Evolutionary conservation across 2,888 invertebrate genomes (phyloP).

Genomic region (Pollenia angustigena): DNA sequence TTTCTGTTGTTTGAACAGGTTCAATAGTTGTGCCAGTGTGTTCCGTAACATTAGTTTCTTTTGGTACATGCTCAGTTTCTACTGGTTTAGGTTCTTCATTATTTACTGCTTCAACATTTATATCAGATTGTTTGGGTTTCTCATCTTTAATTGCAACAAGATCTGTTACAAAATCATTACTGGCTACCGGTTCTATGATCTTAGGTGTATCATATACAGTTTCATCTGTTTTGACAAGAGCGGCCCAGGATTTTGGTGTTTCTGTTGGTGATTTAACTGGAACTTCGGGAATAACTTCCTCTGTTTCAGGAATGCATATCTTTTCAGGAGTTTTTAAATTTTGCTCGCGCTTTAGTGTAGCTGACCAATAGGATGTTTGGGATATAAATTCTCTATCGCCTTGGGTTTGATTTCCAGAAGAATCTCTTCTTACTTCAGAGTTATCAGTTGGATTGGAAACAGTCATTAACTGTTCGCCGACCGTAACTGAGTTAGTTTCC

Average conservation of each 20-base stretch:
- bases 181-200: not conserved
- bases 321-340: slow-evolving; percentile 47
- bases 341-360: slow-evolving; percentile 77
- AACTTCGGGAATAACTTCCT: slow-evolving; percentile 30
- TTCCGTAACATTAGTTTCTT: no score
- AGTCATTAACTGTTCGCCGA: not conserved
- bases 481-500: not conserved
- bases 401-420: not conserved
- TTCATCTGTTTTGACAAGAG: slow-evolving; percentile 56
- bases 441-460: not conserved
- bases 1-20: no score
- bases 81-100: not conserved
- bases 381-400: slow-evolving; percentile 74
- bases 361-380: slow-evolving; percentile 81
- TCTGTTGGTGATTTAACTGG: slow-evolving; percentile 59
- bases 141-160: not conserved
- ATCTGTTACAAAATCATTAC: not conserved
- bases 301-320: slow-evolving; percentile 1
- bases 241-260: slow-evolving; percentile 54
- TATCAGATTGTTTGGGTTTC: not conserved
- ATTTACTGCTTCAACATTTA: not conserved
- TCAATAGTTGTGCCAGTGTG: no score
- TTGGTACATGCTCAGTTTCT: no score
- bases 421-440: not conserved
- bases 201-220: slow-evolving; percentile 31